phyloP scores from a whole-genome alignment of 1,140 invertebrate genomes.

The Papilio dardanus region DNA sequence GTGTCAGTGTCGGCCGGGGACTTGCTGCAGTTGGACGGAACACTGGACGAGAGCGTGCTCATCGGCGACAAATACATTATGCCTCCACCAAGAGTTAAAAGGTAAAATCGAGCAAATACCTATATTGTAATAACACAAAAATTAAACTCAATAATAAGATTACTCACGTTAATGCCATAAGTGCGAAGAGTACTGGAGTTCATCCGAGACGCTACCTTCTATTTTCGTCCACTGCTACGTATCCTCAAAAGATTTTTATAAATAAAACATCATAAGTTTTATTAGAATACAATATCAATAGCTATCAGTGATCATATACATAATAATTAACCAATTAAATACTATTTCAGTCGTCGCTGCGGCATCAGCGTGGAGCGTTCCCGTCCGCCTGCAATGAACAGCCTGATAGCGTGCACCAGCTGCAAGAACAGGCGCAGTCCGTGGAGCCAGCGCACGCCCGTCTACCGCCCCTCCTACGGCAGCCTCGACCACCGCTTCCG shows the following conservation, averaged over 20 bases:
- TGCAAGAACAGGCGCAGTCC: constrained; percentile 88
- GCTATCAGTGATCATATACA: too few relatives aligned
- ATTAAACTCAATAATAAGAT: too few relatives aligned
- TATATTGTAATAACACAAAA: too few relatives aligned
- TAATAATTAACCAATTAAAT: neutral
- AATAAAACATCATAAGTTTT: too few relatives aligned
- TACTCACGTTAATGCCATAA: too few relatives aligned
- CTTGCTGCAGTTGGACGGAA: constrained; percentile 71
- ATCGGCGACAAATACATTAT: constrained; percentile 69
- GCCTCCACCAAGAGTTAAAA: constrained; percentile 61
- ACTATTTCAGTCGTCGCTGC: constrained; percentile 60
- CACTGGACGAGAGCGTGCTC: constrained; percentile 72
- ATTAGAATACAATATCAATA: too few relatives aligned
- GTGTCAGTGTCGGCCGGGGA: constrained; percentile 73
- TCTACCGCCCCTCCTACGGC: constrained; percentile 70
- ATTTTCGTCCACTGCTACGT: neutral
- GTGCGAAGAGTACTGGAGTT: too few relatives aligned
- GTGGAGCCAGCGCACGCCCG: constrained; percentile 79
- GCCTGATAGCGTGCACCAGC: constrained; percentile 88
- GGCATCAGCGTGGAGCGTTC: constrained; percentile 84
- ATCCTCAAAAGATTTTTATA: too few relatives aligned
- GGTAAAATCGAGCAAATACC: too few relatives aligned
- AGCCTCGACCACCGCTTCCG: constrained; percentile 68
- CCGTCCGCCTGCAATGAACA: constrained; percentile 87
- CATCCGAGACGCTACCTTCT: too few relatives aligned